phyloP scores from a whole-genome alignment of 2,797 vertebrate species.

The Sebastes dallii region DNA sequence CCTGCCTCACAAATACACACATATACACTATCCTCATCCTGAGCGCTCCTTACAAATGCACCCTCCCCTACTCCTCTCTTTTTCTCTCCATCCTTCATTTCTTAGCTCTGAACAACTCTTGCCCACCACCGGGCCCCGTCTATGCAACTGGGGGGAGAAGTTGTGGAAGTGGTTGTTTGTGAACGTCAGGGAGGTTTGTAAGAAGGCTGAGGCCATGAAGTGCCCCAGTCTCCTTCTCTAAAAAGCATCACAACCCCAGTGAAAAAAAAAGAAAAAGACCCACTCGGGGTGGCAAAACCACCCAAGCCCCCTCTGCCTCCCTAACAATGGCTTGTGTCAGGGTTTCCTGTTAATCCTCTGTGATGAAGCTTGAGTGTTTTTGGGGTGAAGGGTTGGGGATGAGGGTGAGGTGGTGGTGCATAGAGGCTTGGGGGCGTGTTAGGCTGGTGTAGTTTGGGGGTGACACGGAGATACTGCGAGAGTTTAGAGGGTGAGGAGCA shows the following conservation, averaged over 20 bases:
- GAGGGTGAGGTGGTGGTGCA: constrained; percentile 53
- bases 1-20: constrained; percentile 63
- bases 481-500: constrained; percentile 29
- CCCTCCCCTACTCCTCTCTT: constrained; percentile 12
- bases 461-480: constrained; percentile 27
- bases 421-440: constrained; percentile 31
- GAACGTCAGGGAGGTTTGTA: constrained; percentile 29
- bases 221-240: constrained; percentile 46
- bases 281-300: constrained; percentile 70
- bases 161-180: constrained; percentile 41
- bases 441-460: constrained; percentile 44
- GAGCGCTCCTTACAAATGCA: constrained; percentile 40
- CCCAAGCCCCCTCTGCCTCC: constrained; percentile 69
- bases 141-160: constrained; percentile 15
- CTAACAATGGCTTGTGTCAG: constrained; percentile 77
- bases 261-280: constrained; percentile 59
- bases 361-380: constrained; percentile 79
- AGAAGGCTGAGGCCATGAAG: constrained; percentile 50
- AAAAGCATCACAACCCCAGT: constrained; percentile 61
- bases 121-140: not conserved
- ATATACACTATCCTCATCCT: constrained; percentile 55
- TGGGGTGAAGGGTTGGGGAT: constrained; percentile 53
- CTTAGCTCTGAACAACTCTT: constrained; percentile 44
- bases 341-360: constrained; percentile 80
- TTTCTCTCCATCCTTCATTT: constrained; percentile 45